Evolutionary conservation across 2,797 vertebrate genomes (phyloP).

Genomic region (Tolypeutes matacus): DNA sequence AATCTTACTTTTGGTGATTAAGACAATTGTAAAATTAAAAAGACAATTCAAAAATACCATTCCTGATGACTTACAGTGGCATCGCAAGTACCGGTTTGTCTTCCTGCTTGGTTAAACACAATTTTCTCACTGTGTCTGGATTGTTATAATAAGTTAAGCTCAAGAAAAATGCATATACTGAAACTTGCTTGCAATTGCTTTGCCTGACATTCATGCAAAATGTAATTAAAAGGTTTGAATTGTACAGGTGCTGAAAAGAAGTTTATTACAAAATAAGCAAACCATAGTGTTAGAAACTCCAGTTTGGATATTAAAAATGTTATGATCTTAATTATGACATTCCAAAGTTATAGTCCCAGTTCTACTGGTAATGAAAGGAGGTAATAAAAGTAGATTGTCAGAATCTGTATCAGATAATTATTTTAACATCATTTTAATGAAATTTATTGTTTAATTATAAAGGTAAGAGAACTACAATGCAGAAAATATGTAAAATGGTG

Average conservation of each 20-base stretch:
- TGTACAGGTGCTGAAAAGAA: slow-evolving; percentile 72
- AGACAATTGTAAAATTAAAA: slow-evolving; percentile 55
- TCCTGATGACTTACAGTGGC: slow-evolving; percentile 23
- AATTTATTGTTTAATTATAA: slow-evolving; percentile 82
- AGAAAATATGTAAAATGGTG: slow-evolving; percentile 66
- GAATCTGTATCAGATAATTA: slow-evolving; percentile 71
- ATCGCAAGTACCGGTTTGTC: slow-evolving; percentile 46
- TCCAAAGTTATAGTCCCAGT: slow-evolving; percentile 38
- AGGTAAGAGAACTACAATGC: slow-evolving; percentile 68
- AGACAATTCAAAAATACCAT: slow-evolving; percentile 25
- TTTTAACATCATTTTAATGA: slow-evolving; percentile 67
- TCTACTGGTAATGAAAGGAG: slow-evolving; percentile 55
- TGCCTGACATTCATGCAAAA: slow-evolving; percentile 64
- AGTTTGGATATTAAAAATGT: slow-evolving; percentile 68
- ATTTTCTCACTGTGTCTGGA: background rate
- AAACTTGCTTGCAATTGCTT: slow-evolving; percentile 68
- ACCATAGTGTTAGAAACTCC: slow-evolving; percentile 44
- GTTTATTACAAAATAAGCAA: slow-evolving; percentile 71
- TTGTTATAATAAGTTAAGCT: slow-evolving; percentile 52
- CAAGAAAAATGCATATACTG: slow-evolving; percentile 53
- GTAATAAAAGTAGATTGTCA: slow-evolving; percentile 71
- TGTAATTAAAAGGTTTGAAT: slow-evolving; percentile 75
- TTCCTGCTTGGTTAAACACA: slow-evolving; percentile 47
- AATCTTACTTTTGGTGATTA: background rate
- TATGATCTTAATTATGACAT: slow-evolving; percentile 77